phyloP scores from a whole-genome alignment of 2,113 vertebrate species.

The Pterocles gutturalis region DNA sequence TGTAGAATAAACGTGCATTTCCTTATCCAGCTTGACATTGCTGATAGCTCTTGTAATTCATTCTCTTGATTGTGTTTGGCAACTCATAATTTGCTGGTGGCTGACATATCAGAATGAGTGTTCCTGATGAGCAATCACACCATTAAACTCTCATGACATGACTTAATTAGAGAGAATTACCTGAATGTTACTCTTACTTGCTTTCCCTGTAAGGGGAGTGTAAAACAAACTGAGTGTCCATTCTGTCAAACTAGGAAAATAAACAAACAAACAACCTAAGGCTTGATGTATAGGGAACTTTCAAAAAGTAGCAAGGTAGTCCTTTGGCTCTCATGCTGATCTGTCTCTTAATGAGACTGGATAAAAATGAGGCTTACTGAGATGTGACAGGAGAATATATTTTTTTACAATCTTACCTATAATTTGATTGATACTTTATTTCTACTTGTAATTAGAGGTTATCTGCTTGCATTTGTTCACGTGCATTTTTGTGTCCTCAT shows the following conservation, averaged over 20 bases:
- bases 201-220: neutral
- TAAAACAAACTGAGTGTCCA: neutral
- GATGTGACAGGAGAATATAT: neutral
- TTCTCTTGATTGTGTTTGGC: conserved; percentile 54
- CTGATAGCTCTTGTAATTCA: conserved; percentile 43
- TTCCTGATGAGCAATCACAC: conserved; percentile 1
- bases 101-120: conserved; percentile 2
- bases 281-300: neutral
- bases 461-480: neutral
- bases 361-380: neutral
- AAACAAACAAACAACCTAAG: neutral
- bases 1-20: conserved; percentile 1
- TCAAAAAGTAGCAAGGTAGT: neutral
- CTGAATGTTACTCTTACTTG: neutral
- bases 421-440: neutral
- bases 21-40: neutral
- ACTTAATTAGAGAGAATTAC: conserved; percentile 20
- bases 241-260: neutral
- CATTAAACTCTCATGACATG: neutral
- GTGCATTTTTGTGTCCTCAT: neutral
- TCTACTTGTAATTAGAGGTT: neutral
- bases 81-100: conserved; percentile 46
- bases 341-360: neutral
- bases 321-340: neutral
- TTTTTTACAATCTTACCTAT: neutral